A percentile compares a stretch with the other conserved stretches of the same genome.
phyloP scores from a whole-genome alignment of 2,888 invertebrate genomes.

The Hirtodrosophila cameraria region DNA sequence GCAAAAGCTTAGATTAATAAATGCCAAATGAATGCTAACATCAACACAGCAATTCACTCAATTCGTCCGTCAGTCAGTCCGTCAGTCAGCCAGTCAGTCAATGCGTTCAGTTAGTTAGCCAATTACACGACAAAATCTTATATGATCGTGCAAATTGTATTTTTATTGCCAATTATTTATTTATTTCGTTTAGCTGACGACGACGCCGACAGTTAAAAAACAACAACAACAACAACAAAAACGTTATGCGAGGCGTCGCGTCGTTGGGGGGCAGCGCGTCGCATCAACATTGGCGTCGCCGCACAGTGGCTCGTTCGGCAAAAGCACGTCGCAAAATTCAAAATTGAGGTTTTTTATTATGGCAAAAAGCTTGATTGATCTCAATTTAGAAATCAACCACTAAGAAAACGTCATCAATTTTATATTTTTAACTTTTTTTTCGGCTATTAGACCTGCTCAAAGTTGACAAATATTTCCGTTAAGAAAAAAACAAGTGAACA shows the following conservation, averaged over 20 bases:
- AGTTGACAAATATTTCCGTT: too few species aligned
- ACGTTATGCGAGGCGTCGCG: conserved; percentile 42
- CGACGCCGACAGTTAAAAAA: conserved; percentile 43
- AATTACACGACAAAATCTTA: conserved; percentile 70
- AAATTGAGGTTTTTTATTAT: too few species aligned
- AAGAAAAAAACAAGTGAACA: too few species aligned
- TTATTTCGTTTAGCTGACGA: conserved; percentile 67
- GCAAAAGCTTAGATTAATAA: conserved; percentile 36
- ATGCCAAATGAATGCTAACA: conserved; percentile 41
- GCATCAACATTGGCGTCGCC: not conserved
- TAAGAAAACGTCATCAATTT: too few species aligned
- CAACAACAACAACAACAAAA: conserved; percentile 43
- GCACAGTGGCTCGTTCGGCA: too few species aligned
- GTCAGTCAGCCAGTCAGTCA: conserved; percentile 14
- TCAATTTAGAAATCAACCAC: too few species aligned
- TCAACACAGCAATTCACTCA: conserved; percentile 22
- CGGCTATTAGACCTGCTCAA: too few species aligned
- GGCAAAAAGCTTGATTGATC: too few species aligned
- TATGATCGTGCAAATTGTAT: conserved; percentile 79
- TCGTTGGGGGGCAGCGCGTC: conserved; percentile 17
- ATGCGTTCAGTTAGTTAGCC: conserved; percentile 55
- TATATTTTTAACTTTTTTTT: too few species aligned
- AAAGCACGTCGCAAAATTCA: too few species aligned
- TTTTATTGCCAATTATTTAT: conserved; percentile 79
- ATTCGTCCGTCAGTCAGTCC: conserved; percentile 22